Evolutionary conservation across 2,113 vertebrate species (phyloP), one percentile per base, ranked within the genome.

Genomic region (Pluvianellus socialis): DNA sequence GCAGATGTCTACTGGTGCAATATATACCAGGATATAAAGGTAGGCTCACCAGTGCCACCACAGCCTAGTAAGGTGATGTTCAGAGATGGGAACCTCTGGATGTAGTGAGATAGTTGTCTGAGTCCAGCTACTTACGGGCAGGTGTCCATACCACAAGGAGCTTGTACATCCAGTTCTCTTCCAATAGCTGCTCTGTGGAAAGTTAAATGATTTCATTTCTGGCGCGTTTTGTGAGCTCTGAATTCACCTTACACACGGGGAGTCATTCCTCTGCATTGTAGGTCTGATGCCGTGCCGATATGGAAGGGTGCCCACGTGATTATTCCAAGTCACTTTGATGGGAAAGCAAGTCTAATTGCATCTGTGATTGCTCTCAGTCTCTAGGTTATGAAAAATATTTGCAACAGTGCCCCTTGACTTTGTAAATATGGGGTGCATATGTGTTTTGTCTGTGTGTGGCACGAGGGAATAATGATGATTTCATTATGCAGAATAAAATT

Each of bases 391-490:
- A 92, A 92, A 97, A 97, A 86, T 92, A 94, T 83, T 90, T 96
- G 90, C 94, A 93, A 35, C 83, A 50, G 50, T 97, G 95, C 95
- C 90, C 94, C 80, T 96, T 96, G 97, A 96, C 97, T 96, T 95
- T 91, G 71, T 96, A 97, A 97, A 96, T 96, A 97, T 92, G 81
- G 94, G 92, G 85, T 96, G 88, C 96, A 95, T 95, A 76, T 97
- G 97, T 97, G 93, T 96, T 97, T 97, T 97, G 95, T 98, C 96
- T 95, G 91, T 97, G 96, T 96, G 96, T 97, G 96, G 96, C 97
- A 97, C 88, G 3, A 95, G 94, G 96, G 95, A 98, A 96, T 97
- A 95, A 91, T 96, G 96, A 96, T 97, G 94, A 95, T 94, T 98
- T 97, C 96, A 96, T 97, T 96, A 97, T 92, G 95, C 88, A 88